Evolutionary conservation across 2,888 invertebrate species (phyloP), one percentile per base, ranked within the genome.

Genomic region (Andrena dorsata): DNA sequence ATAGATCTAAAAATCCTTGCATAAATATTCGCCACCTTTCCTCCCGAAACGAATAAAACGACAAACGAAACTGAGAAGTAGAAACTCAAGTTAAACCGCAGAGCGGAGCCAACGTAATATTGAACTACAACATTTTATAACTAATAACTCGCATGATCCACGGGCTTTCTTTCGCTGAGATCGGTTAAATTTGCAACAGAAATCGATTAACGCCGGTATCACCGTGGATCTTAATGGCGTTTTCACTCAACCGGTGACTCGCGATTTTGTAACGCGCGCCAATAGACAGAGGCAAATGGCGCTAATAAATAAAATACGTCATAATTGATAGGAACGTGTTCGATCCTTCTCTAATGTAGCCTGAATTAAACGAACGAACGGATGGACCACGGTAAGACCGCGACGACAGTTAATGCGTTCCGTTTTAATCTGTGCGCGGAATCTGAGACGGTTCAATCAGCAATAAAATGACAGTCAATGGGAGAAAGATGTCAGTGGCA

Each of bases 361-460:
- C 64, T 13, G 65, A 20, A 56, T 53, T 23, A 32, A 51, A 35
- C 35, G 53, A 51, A 20, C 51, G 63, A 51, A 41, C 35, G 35
- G n/a, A 6, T n/a, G 30, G 2, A 1, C 26, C 35, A 47, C 26
- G 68, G 68, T 76, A 53, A 68, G 61, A 76, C 51, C 61, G 77
- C 77, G 77, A 77, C 61, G 78, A 68, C 66, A 28, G 76, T 61
- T 68, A 76, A 76, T 68, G 61, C 68, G 77, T 63, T 41, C 23
- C 61, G 77, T 66, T 75, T 78, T 76, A 66, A 78, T 78, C 78
- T 51, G 28, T 16, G 26, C 66, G 53, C 68, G 77, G 76, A 47
- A 76, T 78, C 61, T 68, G 23, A 41, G 41, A 76, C 61, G n/a
- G 41, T 76, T 63, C 65, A 66, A 66, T 61, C 26, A 23, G 16